Conservation (phyloP, 2,113 vertebrate species). For the Ochotona curzoniae region DNA sequence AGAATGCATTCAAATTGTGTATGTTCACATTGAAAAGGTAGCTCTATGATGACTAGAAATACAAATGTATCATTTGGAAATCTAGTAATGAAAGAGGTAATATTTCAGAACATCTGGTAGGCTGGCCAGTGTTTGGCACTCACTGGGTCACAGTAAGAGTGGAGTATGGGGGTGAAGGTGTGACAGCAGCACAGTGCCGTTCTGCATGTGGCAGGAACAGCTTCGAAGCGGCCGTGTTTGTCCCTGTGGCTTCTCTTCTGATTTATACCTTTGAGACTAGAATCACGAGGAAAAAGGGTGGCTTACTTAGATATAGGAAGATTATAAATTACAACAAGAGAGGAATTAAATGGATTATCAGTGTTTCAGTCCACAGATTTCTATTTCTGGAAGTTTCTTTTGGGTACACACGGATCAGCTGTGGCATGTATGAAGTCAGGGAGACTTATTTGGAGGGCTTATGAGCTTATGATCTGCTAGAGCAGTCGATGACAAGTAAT, state of each 20-base stretch:
- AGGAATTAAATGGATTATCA: not conserved
- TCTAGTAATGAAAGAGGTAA: not conserved
- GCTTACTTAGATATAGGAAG: not conserved
- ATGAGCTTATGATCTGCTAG: not conserved
- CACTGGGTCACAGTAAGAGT: not conserved
- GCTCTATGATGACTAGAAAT: not conserved
- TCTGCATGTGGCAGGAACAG: too few species aligned
- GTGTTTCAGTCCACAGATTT: not conserved
- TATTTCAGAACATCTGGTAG: not conserved
- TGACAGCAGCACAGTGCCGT: not conserved
- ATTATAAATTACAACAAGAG: not conserved
- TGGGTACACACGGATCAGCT: not conserved
- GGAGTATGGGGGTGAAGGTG: not conserved
- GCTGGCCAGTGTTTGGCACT: not conserved
- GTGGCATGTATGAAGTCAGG: not conserved
- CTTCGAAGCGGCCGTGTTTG: rapidly evolving
- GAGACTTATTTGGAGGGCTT: not conserved
- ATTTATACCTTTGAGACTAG: not conserved
- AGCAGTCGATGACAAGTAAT: not conserved
- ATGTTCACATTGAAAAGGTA: constrained; percentile 11
- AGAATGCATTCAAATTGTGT: not conserved
- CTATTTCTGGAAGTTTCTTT: not conserved
- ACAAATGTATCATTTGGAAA: constrained; percentile 23
- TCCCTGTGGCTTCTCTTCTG: not conserved
- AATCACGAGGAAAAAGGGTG: not conserved